Base-by-base conservation (phyloP, 2,797 vertebrate genomes). In the Zalophus californianus region DNA sequence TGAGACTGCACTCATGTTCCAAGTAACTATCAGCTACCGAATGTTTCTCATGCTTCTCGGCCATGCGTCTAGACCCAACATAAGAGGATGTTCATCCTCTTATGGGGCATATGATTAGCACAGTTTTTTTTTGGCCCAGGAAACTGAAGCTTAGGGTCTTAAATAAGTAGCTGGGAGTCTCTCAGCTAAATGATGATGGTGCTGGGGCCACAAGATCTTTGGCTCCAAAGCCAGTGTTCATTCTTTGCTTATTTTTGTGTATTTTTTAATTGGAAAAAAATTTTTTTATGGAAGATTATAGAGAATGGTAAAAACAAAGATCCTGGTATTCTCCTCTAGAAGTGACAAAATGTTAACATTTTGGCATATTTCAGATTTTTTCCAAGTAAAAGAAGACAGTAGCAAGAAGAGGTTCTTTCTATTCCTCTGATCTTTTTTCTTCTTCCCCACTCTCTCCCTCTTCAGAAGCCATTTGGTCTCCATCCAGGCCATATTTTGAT, bases 341-440 rank as follows among this genome's bases (percentile, higher is more conserved):
- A 88, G 50, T 72, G 85, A 56, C 16, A 80, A 44, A 44, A 85
- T 68, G 29, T 70, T 88, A 87, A 70, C 29, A 58, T 91, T 94
- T 90, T 94, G 78, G 18, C 48, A 7, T 77, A 62, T 77, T 94
- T 86, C 52, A 86, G 23, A 27, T 38, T 96, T 94, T 64, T 92
- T 88, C 58, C 44, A 35, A 89, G 80, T 68, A 83, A 72, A 77
- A 91, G 35, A 83, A 88, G 73, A 64, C 29, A 52, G 66, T 68
- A 66, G 7, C 18, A 84, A 64, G 35, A 90, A 50, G 48, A 78
- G 15, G 66, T 35, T 82, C n/a, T 62, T 91, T n/a, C 78, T 44
- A 54, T 3, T 29, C 29, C 20, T 84, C 16, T 14, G 16, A 35
- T 44, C 12, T 62, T 87, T 77, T 86, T 56, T 9, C 56, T 79